Evolutionary conservation across 2,888 invertebrate genomes (phyloP), one percentile per base, ranked within the genome.

Genomic region (Ashinkailepas kermadecensis): DNA sequence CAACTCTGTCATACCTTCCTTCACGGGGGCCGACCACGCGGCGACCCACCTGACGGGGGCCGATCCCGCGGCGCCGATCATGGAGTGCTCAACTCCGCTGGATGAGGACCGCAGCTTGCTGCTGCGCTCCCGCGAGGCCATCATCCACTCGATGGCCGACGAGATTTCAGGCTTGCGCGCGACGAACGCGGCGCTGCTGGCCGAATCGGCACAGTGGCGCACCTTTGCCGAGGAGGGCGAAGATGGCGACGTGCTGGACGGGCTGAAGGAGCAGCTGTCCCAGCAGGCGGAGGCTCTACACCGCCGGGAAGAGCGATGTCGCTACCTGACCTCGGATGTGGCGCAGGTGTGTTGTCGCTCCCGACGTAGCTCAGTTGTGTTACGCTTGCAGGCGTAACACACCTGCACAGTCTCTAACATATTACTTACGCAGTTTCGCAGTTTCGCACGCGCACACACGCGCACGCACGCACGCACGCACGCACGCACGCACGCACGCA

Each of bases 191-290:
- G 80, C 65, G 58, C 80, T 81, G 57, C 79, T 78, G 81, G 80
- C 62, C 58, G 82, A 80, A 80, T n/a, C 64, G 64, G 74, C 80
- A 56, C 62, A 80, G 62, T 67, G 70, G 62, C 80, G 80, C 57
- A 74, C 80, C 9, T 67, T 78, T 65, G 80, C 80, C 64, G 80
- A 80, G 58, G 80, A 81, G 15, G 59, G 78, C 18, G 62, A 70
- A 39, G 58, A 78, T 13, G 81, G 81, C 12, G 83, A 82, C 23
- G 83, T 84, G 67, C 82, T 83, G 67, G 80, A 82, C 65, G 81
- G 83, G 11, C 81, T 84, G 65, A 83, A 82, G 39, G 81, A 84
- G 67, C 82, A 83, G 67, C 78, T 83, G 59, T 12, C 12, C 11
- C 78, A 23, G 58, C 78, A 58, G 78, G 3, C 3, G 23, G 83